Evolutionary conservation across 35 echinoderm and acorn worm genomes (phyloP).

Genomic region (Ptychodera flava): DNA sequence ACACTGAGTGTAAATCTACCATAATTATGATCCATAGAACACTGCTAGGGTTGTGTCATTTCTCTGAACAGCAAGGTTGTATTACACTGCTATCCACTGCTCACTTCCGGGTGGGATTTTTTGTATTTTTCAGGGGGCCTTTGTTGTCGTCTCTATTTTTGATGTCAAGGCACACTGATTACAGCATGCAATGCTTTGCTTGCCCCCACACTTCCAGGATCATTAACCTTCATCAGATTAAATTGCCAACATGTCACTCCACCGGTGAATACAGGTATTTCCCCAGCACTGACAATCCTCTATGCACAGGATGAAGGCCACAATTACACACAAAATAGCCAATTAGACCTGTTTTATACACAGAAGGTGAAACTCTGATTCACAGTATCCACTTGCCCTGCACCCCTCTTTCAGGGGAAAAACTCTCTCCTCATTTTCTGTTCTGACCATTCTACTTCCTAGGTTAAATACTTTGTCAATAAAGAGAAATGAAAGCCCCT

Average conservation of each 20-base stretch:
- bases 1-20: too few relatives aligned
- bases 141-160: not conserved
- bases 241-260: not conserved
- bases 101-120: not conserved
- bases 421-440: too few relatives aligned
- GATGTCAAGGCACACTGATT: not conserved
- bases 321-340: not conserved
- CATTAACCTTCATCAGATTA: not conserved
- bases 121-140: not conserved
- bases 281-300: not conserved
- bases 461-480: too few relatives aligned
- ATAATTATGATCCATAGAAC: too few relatives aligned
- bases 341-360: not conserved
- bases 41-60: too few relatives aligned
- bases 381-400: not conserved
- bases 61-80: too few relatives aligned
- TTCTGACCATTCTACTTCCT: too few relatives aligned
- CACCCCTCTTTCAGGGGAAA: too few relatives aligned
- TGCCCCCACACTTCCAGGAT: not conserved
- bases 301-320: not conserved
- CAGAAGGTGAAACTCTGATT: not conserved
- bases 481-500: too few relatives aligned
- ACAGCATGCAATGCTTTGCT: not conserved
- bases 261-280: not conserved
- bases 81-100: not conserved